A percentile compares a stretch with the other conserved stretches of the same genome.
These are phyloP conservation scores for Hylomyscus alleni DNA, from an alignment of 2,797 vertebrate species.

Conservation along the genomic window DNA sequence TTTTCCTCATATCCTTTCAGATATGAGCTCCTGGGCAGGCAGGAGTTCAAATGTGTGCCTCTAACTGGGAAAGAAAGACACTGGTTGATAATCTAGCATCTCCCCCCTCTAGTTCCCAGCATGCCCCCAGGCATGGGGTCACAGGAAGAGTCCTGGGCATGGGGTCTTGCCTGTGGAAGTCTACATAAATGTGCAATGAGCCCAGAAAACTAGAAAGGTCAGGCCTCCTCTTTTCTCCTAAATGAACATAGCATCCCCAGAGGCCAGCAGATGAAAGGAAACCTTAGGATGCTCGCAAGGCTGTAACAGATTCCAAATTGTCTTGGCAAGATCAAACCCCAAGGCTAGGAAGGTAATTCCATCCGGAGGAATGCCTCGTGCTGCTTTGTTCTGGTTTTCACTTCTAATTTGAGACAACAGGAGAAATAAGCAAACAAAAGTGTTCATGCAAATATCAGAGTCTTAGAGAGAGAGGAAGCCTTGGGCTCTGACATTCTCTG, in stretches of 20 bases:
- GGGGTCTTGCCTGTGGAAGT: neutral
- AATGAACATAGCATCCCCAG: neutral
- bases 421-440: constrained; percentile 79
- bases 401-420: constrained; percentile 81
- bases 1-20: neutral
- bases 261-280: constrained; percentile 73
- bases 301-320: constrained; percentile 74
- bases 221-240: neutral
- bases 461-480: constrained; percentile 32
- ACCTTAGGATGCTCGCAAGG: constrained; percentile 57
- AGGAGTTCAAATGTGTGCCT: neutral
- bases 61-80: neutral
- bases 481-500: constrained; percentile 65
- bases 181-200: constrained; percentile 21
- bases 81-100: neutral
- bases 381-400: constrained; percentile 85
- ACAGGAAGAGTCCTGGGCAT: neutral
- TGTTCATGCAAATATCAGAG: constrained; percentile 71
- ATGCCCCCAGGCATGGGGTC: neutral
- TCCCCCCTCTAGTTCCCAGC: neutral
- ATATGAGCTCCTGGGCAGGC: neutral
- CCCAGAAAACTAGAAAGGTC: neutral
- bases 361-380: constrained; percentile 77
- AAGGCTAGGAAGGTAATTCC: constrained; percentile 80
- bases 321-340: constrained; percentile 80